These are phyloP conservation scores for Triplophysa tibetana DNA, from an alignment of 2,113 vertebrate genomes.

Conservation along the genomic window DNA sequence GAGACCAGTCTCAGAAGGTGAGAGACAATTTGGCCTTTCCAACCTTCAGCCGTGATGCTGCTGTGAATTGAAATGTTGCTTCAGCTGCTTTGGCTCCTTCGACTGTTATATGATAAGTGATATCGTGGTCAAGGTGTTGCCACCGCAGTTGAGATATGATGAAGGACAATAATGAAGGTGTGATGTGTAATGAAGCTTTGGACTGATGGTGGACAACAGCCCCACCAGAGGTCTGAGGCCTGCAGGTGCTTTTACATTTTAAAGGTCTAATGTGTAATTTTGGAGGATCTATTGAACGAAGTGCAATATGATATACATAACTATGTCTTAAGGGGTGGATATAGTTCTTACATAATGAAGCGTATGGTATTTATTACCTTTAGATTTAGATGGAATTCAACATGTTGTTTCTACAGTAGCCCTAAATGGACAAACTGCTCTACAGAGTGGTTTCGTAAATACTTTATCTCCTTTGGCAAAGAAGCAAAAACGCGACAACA, in stretches of 20 bases:
- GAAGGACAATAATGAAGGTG: neutral
- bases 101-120: neutral
- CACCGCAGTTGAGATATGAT: neutral
- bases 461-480: no score
- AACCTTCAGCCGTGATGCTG: neutral
- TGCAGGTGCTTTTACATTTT: neutral
- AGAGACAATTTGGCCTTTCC: neutral
- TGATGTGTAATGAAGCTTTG: neutral
- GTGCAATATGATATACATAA: no score
- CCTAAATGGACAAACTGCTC: no score
- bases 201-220: neutral
- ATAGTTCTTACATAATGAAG: no score
- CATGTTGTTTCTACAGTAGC: no score
- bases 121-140: neutral
- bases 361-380: no score
- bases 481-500: no score
- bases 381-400: no score
- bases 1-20: slow-evolving; percentile 73
- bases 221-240: neutral
- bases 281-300: no score
- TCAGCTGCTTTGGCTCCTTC: neutral
- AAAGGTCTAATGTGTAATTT: neutral
- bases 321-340: no score
- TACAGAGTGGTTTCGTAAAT: no score
- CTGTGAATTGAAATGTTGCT: neutral